phyloP scores from a whole-genome alignment of 2,888 invertebrate species.

The Cyclophora albipunctata region DNA sequence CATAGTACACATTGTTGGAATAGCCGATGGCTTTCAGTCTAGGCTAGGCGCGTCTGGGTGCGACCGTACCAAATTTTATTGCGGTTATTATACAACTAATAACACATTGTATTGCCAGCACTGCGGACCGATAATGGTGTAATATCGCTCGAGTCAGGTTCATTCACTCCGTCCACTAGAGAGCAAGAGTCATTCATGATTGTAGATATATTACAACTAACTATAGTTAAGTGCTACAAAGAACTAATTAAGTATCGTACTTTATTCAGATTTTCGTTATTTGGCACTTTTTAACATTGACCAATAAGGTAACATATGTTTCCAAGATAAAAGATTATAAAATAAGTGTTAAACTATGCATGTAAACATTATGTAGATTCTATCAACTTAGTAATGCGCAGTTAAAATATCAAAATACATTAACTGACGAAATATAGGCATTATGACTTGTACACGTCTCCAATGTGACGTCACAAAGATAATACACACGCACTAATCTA shows the following conservation, averaged over 20 bases:
- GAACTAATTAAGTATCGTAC: slow-evolving; percentile 1
- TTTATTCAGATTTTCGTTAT: too few relatives aligned
- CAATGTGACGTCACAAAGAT: too few relatives aligned
- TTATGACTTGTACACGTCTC: too few relatives aligned
- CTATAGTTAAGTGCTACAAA: slow-evolving; percentile 13
- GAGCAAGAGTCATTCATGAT: slow-evolving; percentile 30
- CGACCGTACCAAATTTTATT: slow-evolving; percentile 34
- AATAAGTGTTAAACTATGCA: too few relatives aligned
- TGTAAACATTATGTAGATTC: too few relatives aligned
- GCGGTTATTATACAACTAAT: slow-evolving; percentile 31
- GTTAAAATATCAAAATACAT: too few relatives aligned
- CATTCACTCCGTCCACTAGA: slow-evolving; percentile 32
- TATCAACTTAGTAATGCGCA: too few relatives aligned
- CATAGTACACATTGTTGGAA: slow-evolving; percentile 23
- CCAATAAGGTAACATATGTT: too few relatives aligned
- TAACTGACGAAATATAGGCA: too few relatives aligned
- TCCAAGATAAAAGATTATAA: too few relatives aligned
- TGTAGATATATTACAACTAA: slow-evolving; percentile 15
- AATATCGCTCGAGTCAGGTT: slow-evolving; percentile 33
- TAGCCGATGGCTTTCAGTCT: slow-evolving; percentile 27
- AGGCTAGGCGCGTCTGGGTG: slow-evolving; percentile 30
- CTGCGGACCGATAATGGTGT: slow-evolving; percentile 27
- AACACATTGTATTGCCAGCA: slow-evolving; percentile 25
- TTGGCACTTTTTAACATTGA: too few relatives aligned
- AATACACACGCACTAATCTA: too few relatives aligned